Base-by-base conservation (phyloP, 2,888 invertebrate genomes). In the Athalia circularis region DNA sequence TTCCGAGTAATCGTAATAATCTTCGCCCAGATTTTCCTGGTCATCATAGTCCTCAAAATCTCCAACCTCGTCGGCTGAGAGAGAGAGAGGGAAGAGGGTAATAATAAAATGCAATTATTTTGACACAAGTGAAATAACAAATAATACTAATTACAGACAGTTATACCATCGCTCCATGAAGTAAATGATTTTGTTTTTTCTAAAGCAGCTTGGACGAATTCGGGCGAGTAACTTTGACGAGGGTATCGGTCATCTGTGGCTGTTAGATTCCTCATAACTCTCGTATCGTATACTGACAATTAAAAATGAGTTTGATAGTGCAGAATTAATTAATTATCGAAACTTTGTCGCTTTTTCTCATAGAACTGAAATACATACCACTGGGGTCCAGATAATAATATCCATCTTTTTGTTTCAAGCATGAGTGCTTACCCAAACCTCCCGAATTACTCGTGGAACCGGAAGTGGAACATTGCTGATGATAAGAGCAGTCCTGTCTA, bases 261-360 rank as follows among this genome's bases (percentile, higher is more conserved):
- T 54, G 54, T 7, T n/a, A 54, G n/a, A 54, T 54, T 54, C 54
- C 54, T 54, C 54, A 54, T 54, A 54, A 54, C 54, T 54, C 54
- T 54, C n/a, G 54, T 54, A 54, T 54, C 54, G n/a, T 54, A 54
- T 54, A n/a, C 54, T 54, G 54, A 29, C 29, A 29, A 29, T 29
- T 29, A 29, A 2, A 54, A 54, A n/a, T 54, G 7, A n/a, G n/a
- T n/a, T 9, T 54, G 3, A 54, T 4, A n/a, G 54, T 11, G 54
- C 3, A 7, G 4, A 54, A n/a, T 7, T 54, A 52, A 11, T 52
- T 0, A 7, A 6, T 54, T 6, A 11, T 9, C 0, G 54, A 54
- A n/a, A 54, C 54, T 29, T 29, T 29, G 29, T 29, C 29, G 0
- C 2, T 29, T 29, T 29, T 29, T 29, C 2, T 29, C 29, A 29